Evolutionary conservation across 92 coral and sea anemone genomes (phyloP).

Genomic region (Isaurus tuberculatus): DNA sequence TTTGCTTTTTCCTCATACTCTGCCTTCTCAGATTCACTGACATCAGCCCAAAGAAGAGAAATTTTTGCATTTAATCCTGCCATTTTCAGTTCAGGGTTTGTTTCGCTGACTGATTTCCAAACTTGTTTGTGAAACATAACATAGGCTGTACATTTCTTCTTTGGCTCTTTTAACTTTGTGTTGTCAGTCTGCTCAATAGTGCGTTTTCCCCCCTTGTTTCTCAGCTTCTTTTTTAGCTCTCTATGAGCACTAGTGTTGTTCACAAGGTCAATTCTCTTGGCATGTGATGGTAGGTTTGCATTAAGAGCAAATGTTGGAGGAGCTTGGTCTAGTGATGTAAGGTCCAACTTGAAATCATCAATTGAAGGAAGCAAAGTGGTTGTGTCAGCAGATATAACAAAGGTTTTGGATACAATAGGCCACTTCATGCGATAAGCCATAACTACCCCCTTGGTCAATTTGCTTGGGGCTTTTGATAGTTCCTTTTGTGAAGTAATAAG

Average conservation of each 20-base stretch:
- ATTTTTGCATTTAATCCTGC: not conserved
- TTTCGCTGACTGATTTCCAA: slow-evolving; percentile 30
- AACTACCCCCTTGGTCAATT: slow-evolving; percentile 25
- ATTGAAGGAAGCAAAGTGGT: slow-evolving; percentile 11
- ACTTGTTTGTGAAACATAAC: slow-evolving; percentile 4
- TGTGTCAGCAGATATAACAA: slow-evolving; percentile 4
- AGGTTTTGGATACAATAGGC: not conserved
- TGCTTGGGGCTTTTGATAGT: slow-evolving; percentile 31
- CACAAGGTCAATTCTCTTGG: slow-evolving; percentile 17
- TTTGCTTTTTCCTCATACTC: slow-evolving; percentile 15
- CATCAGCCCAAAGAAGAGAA: slow-evolving; percentile 1
- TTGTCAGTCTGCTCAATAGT: slow-evolving; percentile 9
- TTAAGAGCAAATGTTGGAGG: slow-evolving; percentile 9
- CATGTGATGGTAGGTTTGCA: slow-evolving; percentile 16
- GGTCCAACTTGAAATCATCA: slow-evolving; percentile 27
- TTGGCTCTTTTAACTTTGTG: slow-evolving; percentile 30
- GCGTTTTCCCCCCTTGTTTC: slow-evolving; percentile 13
- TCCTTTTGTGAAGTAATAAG: slow-evolving; percentile 50
- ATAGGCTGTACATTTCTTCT: slow-evolving; percentile 40
- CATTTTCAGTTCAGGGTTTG: slow-evolving; percentile 28
- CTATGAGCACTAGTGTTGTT: slow-evolving; percentile 4
- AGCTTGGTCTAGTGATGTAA: slow-evolving; percentile 28
- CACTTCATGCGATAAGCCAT: slow-evolving; percentile 34
- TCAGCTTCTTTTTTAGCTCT: slow-evolving; percentile 2
- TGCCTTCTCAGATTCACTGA: slow-evolving; percentile 33